Conservation (phyloP, 2,888 invertebrate genomes). For the Mamestra brassicae region DNA sequence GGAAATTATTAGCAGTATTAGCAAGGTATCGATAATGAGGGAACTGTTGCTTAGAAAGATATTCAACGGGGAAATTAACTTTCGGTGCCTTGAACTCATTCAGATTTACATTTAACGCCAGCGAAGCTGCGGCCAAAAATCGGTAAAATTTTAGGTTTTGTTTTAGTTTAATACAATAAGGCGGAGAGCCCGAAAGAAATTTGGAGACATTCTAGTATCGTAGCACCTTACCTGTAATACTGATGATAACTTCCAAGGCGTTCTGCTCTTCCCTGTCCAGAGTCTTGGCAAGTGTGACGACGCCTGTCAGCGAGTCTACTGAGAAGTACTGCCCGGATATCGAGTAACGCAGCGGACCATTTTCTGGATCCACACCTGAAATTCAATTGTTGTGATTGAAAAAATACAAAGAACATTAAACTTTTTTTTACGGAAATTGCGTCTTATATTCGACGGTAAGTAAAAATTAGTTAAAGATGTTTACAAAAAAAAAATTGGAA, state of each 20-base stretch:
- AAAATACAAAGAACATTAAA: neutral
- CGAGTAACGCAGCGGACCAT: conserved; percentile 93
- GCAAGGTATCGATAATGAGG: conserved; percentile 38
- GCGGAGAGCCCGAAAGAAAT: no score
- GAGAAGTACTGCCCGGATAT: conserved; percentile 96
- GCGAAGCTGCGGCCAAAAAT: no score
- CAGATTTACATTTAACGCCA: no score
- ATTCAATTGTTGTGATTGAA: neutral
- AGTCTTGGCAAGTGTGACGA: conserved; percentile 93
- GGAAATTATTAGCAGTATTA: conserved; percentile 53
- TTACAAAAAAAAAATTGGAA: no score
- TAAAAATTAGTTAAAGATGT: no score
- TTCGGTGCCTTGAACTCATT: neutral
- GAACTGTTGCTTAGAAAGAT: conserved; percentile 5
- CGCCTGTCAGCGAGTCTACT: conserved; percentile 94
- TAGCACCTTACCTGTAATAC: conserved; percentile 92
- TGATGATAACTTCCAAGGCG: conserved; percentile 94
- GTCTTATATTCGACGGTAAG: no score
- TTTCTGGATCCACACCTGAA: conserved; percentile 94
- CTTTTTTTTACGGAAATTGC: no score
- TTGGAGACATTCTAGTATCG: no score
- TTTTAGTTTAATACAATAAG: no score
- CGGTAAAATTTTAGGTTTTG: no score
- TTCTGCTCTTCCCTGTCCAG: conserved; percentile 94
- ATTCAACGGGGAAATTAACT: conserved; percentile 28